phyloP scores from a whole-genome alignment of 2,888 invertebrate species.

The Lagria hirta region DNA sequence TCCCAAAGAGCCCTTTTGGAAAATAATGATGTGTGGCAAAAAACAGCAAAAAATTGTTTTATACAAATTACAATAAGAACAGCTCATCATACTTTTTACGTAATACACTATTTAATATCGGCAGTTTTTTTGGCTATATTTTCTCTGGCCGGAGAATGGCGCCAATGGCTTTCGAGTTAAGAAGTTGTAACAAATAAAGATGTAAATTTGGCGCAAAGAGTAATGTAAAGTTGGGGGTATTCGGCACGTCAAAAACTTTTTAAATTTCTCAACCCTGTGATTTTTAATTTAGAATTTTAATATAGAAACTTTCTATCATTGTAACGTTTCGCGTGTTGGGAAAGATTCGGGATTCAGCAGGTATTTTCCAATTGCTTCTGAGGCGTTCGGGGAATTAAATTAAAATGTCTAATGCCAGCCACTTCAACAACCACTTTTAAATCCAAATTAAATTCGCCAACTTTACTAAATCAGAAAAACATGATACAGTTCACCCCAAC shows the following conservation, averaged over 20 bases:
- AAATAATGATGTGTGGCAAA: too few species aligned
- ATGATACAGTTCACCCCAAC: background rate
- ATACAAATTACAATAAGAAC: too few species aligned
- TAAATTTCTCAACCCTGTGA: constrained; percentile 24
- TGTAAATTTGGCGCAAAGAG: constrained; percentile 20
- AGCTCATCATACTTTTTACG: too few species aligned
- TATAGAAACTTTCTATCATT: constrained; percentile 26
- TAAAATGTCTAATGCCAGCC: constrained; percentile 8
- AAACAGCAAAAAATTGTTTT: too few species aligned
- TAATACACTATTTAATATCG: too few species aligned
- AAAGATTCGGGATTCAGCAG: constrained; percentile 18
- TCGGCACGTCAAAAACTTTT: constrained; percentile 19
- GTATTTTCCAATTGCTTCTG: constrained; percentile 11
- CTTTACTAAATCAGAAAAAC: constrained; percentile 4
- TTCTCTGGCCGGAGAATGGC: too few species aligned
- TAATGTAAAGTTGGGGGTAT: constrained; percentile 20
- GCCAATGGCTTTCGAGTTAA: constrained; percentile 9
- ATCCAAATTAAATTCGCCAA: background rate
- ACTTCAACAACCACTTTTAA: constrained; percentile 1
- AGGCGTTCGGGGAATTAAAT: constrained; percentile 15
- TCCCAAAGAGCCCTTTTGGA: too few species aligned
- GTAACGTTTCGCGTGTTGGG: constrained; percentile 16
- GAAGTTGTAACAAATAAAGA: constrained; percentile 24
- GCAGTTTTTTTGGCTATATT: too few species aligned
- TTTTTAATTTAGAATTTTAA: constrained; percentile 28